Conservation (phyloP, 2,797 vertebrate genomes). For the Rhinogobio ventralis region DNA sequence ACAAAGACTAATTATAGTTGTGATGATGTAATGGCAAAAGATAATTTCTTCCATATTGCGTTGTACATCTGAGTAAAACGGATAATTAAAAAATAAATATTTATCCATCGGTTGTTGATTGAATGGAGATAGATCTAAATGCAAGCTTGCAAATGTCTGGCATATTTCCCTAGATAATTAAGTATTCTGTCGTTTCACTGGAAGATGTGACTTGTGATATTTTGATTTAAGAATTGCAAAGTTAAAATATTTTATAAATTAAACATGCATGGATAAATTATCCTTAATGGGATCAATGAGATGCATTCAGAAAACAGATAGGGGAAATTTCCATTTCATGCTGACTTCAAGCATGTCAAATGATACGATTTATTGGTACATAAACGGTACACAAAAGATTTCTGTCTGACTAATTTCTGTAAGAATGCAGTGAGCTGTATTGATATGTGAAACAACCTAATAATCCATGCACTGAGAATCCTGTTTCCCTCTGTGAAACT, state of each 20-base stretch:
- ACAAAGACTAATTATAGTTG: not conserved
- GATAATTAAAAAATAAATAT: not conserved
- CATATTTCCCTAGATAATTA: not conserved
- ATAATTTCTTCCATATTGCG: not conserved
- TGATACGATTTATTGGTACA: not conserved
- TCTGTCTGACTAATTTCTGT: not conserved
- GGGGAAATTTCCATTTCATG: not conserved
- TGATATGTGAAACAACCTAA: conserved; percentile 13
- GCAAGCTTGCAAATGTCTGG: not conserved
- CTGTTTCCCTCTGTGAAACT: not conserved
- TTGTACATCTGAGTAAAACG: not conserved
- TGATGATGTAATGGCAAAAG: no score
- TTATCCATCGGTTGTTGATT: not conserved
- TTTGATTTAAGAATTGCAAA: not conserved
- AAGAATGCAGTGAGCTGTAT: conserved; percentile 4
- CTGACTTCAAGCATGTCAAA: not conserved
- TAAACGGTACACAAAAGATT: not conserved
- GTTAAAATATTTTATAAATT: not conserved
- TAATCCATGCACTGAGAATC: conserved; percentile 20
- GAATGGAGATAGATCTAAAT: not conserved
- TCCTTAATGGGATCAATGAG: not conserved
- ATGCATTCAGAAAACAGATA: not conserved
- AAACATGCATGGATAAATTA: not conserved
- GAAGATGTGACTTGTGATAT: not conserved
- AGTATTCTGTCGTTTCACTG: not conserved